Evolutionary conservation across 2,797 vertebrate species (phyloP), one percentile per base, ranked within the genome.

Genomic region (Cyprinella venusta): DNA sequence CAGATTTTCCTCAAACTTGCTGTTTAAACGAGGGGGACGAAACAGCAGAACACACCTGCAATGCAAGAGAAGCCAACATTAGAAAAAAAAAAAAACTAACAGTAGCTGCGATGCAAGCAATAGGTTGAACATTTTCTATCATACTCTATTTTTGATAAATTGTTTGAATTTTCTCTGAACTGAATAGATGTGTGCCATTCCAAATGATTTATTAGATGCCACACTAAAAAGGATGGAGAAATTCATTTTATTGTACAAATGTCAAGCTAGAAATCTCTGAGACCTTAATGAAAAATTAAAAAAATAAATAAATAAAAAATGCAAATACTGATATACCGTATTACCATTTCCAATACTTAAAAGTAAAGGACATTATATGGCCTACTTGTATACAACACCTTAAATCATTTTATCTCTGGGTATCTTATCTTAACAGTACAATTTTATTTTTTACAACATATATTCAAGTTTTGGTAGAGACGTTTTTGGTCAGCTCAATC

Each of bases 1-100:
- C 54, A 87, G 76, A 56, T 67, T 84, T 33, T 90, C 87, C 84
- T 92, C 91, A 87, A 92, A 92, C 76, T 88, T 90, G 86, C 80
- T 91, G 75, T 74, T 84, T 52, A 92, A 84, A n/a, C 85, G 86
- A 8, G 90, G 88, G 1, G 91, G 88, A 2, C 86, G 88, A 85
- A 92, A 91, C 75, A 92, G 85, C 38, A 91, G 74, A 56, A 91
- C 87, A n/a, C 54, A 76, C 71, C 91, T 92, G 76, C 13, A 61
- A 70, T 5, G 8, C n/a, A 72, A 18, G 24, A 67, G 36, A 61
- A 19, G 19, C 33, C 6, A 30, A 30, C 13, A 65, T 64, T 33
- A 65, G 38, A 52, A 21, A 8, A 54, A 52, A 21, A 8, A 54
- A 56, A n/a, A 38, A 67, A 24, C 1, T 69, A 16, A 15, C 33